These are phyloP conservation scores for Aldrovandia affinis DNA, from an alignment of 2,797 vertebrate species.

Conservation along the genomic window DNA sequence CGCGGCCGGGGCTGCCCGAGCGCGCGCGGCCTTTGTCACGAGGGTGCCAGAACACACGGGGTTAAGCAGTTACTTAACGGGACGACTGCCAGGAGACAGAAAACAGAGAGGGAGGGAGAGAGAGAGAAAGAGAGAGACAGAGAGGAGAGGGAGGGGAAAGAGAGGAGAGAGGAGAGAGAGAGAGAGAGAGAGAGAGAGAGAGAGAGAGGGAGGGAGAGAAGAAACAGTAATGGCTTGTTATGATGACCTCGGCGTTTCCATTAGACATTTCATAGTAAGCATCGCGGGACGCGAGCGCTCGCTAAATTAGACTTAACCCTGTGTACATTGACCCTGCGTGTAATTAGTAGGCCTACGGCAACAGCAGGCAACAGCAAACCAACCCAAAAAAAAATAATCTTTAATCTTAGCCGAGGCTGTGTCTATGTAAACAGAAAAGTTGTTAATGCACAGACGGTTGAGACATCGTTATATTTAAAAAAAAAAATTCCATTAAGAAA, in stretches of 20 bases:
- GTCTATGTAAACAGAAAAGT: slow-evolving; percentile 64
- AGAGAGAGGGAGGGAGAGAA: too few relatives aligned
- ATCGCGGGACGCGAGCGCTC: slow-evolving; percentile 75
- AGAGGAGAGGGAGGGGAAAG: too few relatives aligned
- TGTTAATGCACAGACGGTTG: slow-evolving; percentile 75
- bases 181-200: too few relatives aligned
- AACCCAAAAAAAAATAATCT: slow-evolving; percentile 58
- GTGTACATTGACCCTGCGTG: slow-evolving; percentile 82
- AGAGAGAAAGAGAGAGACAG: too few relatives aligned
- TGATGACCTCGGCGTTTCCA: slow-evolving; percentile 94
- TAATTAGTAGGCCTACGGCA: slow-evolving; percentile 69
- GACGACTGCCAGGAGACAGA: slow-evolving; percentile 75
- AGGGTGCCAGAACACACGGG: slow-evolving; percentile 80
- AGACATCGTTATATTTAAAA: slow-evolving; percentile 63
- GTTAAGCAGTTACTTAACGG: slow-evolving; percentile 78
- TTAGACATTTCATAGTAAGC: slow-evolving; percentile 78
- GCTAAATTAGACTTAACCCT: slow-evolving; percentile 81
- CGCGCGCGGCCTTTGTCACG: slow-evolving; percentile 76
- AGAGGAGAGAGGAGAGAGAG: too few relatives aligned
- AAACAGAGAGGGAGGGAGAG: too few relatives aligned
- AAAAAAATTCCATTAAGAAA: slow-evolving; percentile 67
- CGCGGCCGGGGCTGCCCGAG: slow-evolving; percentile 73
- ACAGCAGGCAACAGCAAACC: slow-evolving; percentile 64
- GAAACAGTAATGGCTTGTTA: slow-evolving; percentile 94
- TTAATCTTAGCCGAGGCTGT: slow-evolving; percentile 80